Evolutionary conservation across 1,140 invertebrate species (phyloP).

Genomic region (Orius laevigatus): DNA sequence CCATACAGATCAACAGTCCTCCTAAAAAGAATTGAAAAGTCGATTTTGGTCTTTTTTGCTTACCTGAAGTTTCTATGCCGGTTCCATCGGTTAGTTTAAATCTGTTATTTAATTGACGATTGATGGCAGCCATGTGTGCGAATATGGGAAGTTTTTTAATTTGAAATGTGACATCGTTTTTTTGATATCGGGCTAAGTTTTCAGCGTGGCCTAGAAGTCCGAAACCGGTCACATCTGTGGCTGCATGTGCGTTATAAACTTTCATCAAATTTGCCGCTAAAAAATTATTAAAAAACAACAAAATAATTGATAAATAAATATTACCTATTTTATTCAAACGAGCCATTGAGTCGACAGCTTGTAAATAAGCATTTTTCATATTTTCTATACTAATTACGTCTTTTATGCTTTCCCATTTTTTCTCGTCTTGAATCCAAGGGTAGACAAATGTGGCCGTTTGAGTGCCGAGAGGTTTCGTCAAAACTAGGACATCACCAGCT

Average conservation of each 20-base stretch:
- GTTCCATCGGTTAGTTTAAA: slow-evolving; percentile 3
- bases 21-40: slow-evolving; percentile 32
- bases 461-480: slow-evolving; percentile 92
- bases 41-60: not conserved
- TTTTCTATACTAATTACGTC: slow-evolving; percentile 88
- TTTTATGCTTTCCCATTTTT: slow-evolving; percentile 90
- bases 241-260: slow-evolving; percentile 93
- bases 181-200: slow-evolving; percentile 87
- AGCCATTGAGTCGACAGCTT: slow-evolving; percentile 94
- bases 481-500: slow-evolving; percentile 86
- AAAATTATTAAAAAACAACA: slow-evolving; percentile 2
- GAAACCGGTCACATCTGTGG: slow-evolving; percentile 94
- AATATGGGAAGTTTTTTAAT: slow-evolving; percentile 95
- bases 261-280: slow-evolving; percentile 83
- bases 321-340: slow-evolving; percentile 73
- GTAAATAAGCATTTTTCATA: slow-evolving; percentile 83
- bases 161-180: slow-evolving; percentile 91
- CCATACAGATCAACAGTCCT: slow-evolving; percentile 83
- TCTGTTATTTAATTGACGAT: not conserved
- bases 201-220: slow-evolving; percentile 91
- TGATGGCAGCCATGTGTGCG: slow-evolving; percentile 93
- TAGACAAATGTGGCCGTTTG: slow-evolving; percentile 91
- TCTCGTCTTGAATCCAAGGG: slow-evolving; percentile 82
- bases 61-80: slow-evolving; percentile 10
- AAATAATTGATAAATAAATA: not conserved